Evolutionary conservation across 2,113 vertebrate genomes (phyloP), one percentile per base, ranked within the genome.

Genomic region (Equus quagga): DNA sequence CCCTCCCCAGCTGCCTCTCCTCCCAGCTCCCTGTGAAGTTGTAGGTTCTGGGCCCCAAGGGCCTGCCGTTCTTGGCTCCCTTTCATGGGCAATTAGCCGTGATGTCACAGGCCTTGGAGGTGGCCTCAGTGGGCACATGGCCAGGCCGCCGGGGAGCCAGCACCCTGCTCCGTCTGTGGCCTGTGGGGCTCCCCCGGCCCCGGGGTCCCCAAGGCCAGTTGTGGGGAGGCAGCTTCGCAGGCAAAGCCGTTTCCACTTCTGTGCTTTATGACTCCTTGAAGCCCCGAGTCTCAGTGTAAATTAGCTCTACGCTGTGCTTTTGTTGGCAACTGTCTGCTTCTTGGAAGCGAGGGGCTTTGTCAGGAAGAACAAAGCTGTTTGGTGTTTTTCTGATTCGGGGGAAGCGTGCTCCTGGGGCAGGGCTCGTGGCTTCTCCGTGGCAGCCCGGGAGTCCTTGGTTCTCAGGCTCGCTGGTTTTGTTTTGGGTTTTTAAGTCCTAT

Each of bases 51-150:
- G 84, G 96, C 97, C 98, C 89, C 51, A 72, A 60, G 96, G 96
- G 60, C 90, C 91, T 87, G 75, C 26, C 4, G 51, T n/a, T 87
- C 95, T 93, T 93, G 96, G 92, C 98, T 98, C 96, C 28, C 98
- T 99, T 98, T 97, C 98, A 98, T 97, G 98, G 97, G 98, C 98
- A 99, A 98, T 98, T 98, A 98, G 95, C 96, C 83, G 60, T 98
- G 98, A 98, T 98, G 96, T 96, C 96, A 96, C 41, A 67, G 64
- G 76, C 62, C 86, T 80, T 17, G 2, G 83, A 51, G 89, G 97
- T 54, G 54, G 85, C 78, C 83, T 49, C 72, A 3, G 15, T 3
- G 15, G 95, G 97, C 60, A 0, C 26, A 8, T 49, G 83, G 96
- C 82, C 95, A 78, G 86, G 89, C 86, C 82, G 41, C 89, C 51